Conservation (phyloP, 2,113 vertebrate species). For the Hiodon alosoides region DNA sequence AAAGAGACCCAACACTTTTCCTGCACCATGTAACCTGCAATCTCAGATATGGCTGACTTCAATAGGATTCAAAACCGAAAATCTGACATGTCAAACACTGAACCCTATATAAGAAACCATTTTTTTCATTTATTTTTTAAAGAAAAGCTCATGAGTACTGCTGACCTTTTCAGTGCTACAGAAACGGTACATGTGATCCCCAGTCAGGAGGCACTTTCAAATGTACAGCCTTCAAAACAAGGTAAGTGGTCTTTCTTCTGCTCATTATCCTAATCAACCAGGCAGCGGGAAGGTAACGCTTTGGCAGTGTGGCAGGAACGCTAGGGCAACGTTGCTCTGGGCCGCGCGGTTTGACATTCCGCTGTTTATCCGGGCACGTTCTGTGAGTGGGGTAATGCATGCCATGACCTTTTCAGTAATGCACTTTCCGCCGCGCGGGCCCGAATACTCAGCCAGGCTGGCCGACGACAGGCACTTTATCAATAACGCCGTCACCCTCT, state of each 20-base stretch:
- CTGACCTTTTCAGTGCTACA: background rate
- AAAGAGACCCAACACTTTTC: too few species aligned
- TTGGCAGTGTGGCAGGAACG: background rate
- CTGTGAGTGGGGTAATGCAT: constrained; percentile 7
- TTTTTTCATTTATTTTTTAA: background rate
- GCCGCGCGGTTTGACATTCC: background rate
- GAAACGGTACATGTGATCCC: background rate
- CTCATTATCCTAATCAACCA: background rate
- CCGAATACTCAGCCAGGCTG: constrained; percentile 18
- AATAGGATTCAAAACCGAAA: background rate
- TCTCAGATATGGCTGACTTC: too few species aligned
- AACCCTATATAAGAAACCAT: background rate
- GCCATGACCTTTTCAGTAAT: constrained; percentile 28
- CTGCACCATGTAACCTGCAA: too few species aligned
- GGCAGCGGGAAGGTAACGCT: background rate
- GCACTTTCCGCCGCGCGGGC: constrained; percentile 7
- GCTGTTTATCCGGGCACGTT: background rate
- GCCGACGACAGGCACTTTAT: constrained; percentile 23
- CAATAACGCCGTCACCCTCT: constrained; percentile 7
- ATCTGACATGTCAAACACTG: background rate
- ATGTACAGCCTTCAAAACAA: background rate
- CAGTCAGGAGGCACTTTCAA: background rate
- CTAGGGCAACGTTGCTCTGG: background rate
- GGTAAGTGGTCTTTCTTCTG: background rate
- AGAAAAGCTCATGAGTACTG: background rate